Base-by-base conservation (phyloP, 2,113 vertebrate species). In the Megaptera novaeangliae region DNA sequence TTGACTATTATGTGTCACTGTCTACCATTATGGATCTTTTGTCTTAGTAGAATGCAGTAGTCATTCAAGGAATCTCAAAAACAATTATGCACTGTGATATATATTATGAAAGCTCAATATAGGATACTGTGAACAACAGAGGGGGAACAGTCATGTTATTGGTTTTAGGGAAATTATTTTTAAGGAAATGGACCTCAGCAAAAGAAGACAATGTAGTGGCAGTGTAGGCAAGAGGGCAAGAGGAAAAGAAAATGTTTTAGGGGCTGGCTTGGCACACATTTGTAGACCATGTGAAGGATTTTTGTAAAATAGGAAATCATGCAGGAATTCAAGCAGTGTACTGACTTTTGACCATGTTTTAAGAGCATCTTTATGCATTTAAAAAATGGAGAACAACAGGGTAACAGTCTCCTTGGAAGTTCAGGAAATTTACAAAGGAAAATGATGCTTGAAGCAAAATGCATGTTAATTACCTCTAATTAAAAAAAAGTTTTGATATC, bases 401-500 rank as follows among this genome's bases (percentile, higher is more conserved):
- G 3, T 49, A 27, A 55, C 1, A 18, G 8, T 91, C 18, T 75
- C 2, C 18, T 52, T 80, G 85, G 17, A 41, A 86, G 3, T 18
- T 78, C 57, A 88, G 68, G 3, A 89, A 82, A 5, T 59, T 93
- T 66, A 36, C n/a, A 81, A 83, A 64, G 21, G 41, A 88, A 95
- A 77, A 63, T 21, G 75, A 77, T 72, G 3, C 15, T 88, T 87
- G 68, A 75, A 87, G 27, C 20, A 80, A 36, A 90, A 64, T 59
- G 4, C 84, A 86, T 57, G 18, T 36, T 85, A 91, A 57, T 39
- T 49, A 41, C 9, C 4, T 57, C 20, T 78, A 71, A 46, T 14
- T 78, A 9, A 10, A 39, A 59, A 59, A 63, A 63, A 34, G 8
- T 57, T 74, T 88, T 72, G 29, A 8, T 44, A 77, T 55, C 21